Conservation (phyloP, 2,888 invertebrate genomes). For the Galeopsomyia nigrocyanea region DNA sequence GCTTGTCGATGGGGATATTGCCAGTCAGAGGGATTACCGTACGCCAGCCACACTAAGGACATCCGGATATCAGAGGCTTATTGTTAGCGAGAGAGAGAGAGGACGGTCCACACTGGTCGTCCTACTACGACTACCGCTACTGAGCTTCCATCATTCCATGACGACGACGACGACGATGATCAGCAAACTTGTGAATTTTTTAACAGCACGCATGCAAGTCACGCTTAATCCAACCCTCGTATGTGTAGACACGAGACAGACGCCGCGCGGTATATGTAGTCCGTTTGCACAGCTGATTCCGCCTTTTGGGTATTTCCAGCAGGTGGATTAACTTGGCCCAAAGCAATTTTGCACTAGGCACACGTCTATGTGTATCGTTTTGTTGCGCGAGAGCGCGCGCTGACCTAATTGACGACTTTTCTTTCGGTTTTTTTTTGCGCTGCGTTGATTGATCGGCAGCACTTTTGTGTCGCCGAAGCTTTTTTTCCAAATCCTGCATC, state of each 20-base stretch:
- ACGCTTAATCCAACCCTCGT: no score
- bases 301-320: no score
- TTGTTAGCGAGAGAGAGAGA: no score
- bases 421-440: no score
- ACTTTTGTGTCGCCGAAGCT: background rate
- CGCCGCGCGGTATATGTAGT: no score
- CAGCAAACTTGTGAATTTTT: conserved; percentile 12
- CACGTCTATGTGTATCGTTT: no score
- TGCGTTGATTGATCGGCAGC: conserved; percentile 28
- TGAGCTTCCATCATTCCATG: no score
- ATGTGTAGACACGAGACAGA: no score
- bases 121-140: background rate
- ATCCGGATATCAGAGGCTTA: conserved; percentile 3
- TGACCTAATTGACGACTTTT: conserved; percentile 41
- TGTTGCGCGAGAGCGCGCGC: background rate
- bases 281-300: no score
- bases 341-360: no score
- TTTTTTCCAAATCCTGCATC: background rate
- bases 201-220: conserved; percentile 9
- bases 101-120: background rate
- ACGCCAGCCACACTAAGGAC: background rate
- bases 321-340: no score
- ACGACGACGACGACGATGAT: no score
- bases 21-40: conserved; percentile 24
- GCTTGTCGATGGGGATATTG: conserved; percentile 30